A percentile compares a stretch with the other conserved stretches of the same genome.
Evolutionary conservation across 2,113 vertebrate genomes (phyloP).

Genomic region (Myrmecophaga tridactyla): DNA sequence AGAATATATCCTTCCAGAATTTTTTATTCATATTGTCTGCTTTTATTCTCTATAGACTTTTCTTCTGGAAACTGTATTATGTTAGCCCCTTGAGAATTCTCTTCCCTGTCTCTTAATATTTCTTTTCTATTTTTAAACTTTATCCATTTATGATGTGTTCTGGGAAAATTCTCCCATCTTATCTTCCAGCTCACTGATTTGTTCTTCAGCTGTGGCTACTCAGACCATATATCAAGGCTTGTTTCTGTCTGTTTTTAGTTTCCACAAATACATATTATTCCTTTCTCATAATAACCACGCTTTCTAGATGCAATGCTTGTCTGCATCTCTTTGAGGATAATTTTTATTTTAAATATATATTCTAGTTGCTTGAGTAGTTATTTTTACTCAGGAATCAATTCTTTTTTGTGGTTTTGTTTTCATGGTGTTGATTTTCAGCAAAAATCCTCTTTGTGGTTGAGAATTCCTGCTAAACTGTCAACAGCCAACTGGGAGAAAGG

Average conservation of each 20-base stretch:
- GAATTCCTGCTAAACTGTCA: not conserved
- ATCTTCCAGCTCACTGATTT: not conserved
- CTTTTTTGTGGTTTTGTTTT: not conserved
- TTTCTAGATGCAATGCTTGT: not conserved
- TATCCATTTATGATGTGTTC: not conserved
- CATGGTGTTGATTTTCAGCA: not conserved
- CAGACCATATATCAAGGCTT: not conserved
- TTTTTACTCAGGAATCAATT: not conserved
- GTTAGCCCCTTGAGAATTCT: not conserved
- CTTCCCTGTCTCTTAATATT: not conserved
- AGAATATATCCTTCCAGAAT: not conserved
- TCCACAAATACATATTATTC: not conserved
- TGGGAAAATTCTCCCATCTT: not conserved
- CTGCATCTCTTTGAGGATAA: not conserved
- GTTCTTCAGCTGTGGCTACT: not conserved
- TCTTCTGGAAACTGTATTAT: not conserved
- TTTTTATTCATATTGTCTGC: not conserved
- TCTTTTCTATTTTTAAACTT: not conserved
- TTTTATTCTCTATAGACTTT: not conserved
- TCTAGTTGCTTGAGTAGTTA: not conserved
- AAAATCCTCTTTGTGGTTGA: not conserved
- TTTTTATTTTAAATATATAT: slow-evolving; percentile 19
- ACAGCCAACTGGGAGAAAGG: not conserved
- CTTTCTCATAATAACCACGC: not conserved
- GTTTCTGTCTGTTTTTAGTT: not conserved